Evolutionary conservation across 2,888 invertebrate species (phyloP).

Genomic region (Philereme vetulata): DNA sequence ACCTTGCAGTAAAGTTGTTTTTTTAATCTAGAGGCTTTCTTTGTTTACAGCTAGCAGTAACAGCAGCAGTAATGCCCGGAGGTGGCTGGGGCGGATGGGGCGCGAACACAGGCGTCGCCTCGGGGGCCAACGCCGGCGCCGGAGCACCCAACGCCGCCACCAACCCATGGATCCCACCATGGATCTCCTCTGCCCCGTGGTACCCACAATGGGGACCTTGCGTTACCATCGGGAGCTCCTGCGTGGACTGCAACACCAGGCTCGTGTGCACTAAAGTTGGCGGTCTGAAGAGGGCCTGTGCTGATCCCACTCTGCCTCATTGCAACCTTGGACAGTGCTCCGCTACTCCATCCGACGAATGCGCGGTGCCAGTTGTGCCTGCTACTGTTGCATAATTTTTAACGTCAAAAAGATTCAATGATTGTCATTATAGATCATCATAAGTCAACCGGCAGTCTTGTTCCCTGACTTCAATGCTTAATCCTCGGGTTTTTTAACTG

Average conservation of each 20-base stretch:
- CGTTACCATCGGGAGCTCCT: slow-evolving; percentile 59
- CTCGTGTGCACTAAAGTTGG: slow-evolving; percentile 72
- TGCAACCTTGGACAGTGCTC: slow-evolving; percentile 78
- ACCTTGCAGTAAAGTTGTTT: too few relatives aligned
- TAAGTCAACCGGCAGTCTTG: neutral
- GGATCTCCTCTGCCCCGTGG: slow-evolving; percentile 70
- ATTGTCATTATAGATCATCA: neutral
- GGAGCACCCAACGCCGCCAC: slow-evolving; percentile 46
- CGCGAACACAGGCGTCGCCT: slow-evolving; percentile 38
- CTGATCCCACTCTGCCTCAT: slow-evolving; percentile 69
- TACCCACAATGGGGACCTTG: slow-evolving; percentile 70
- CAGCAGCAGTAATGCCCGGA: slow-evolving; percentile 56
- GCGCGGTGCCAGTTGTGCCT: slow-evolving; percentile 48
- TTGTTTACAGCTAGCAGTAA: slow-evolving; percentile 55
- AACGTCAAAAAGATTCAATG: slow-evolving; percentile 1
- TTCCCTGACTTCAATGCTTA: neutral
- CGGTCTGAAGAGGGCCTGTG: slow-evolving; percentile 61
- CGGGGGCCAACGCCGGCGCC: slow-evolving; percentile 27
- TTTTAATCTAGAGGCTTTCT: too few relatives aligned
- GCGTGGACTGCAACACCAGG: slow-evolving; percentile 68
- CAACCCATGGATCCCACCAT: slow-evolving; percentile 73
- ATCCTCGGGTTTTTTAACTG: neutral
- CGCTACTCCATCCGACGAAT: slow-evolving; percentile 68
- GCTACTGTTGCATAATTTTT: slow-evolving; percentile 30
- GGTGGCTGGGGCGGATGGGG: slow-evolving; percentile 37